A percentile compares a stretch with the other conserved stretches of the same genome.
phyloP scores from a whole-genome alignment of 2,888 invertebrate species.

The Metellina segmentata region DNA sequence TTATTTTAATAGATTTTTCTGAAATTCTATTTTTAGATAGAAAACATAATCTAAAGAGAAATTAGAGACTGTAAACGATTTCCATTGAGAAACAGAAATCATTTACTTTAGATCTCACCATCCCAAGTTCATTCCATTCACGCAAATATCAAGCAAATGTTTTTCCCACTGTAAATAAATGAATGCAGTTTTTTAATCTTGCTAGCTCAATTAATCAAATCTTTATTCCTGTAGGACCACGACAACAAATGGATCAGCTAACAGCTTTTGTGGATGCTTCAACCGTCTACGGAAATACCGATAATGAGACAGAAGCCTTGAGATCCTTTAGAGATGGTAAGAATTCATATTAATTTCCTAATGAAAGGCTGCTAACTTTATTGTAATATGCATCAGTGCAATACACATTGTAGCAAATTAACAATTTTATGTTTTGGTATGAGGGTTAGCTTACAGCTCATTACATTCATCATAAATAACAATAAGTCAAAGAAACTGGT shows the following conservation, averaged over 20 bases:
- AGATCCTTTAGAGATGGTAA: conserved; percentile 73
- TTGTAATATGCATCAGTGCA: not conserved
- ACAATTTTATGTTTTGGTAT: no score
- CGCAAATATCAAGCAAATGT: not conserved
- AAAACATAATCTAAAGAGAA: not conserved
- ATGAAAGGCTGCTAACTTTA: not conserved
- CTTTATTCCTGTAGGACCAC: conserved; percentile 76
- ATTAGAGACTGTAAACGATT: not conserved
- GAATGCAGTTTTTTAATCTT: not conserved
- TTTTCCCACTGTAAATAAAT: no score
- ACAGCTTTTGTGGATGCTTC: conserved; percentile 94
- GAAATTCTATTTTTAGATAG: no score
- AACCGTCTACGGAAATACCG: conserved; percentile 88
- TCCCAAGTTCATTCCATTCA: not conserved
- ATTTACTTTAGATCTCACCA: not conserved
- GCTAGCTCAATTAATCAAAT: not conserved
- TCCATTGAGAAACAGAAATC: not conserved
- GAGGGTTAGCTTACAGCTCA: no score
- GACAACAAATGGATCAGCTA: conserved; percentile 96
- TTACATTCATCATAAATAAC: no score
- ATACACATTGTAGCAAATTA: not conserved
- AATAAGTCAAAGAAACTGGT: no score
- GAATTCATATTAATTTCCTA: not conserved
- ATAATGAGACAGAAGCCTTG: conserved; percentile 77
- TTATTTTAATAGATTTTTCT: no score